Base-by-base conservation (phyloP, 2,797 vertebrate genomes). In the Tenualosa ilisha region DNA sequence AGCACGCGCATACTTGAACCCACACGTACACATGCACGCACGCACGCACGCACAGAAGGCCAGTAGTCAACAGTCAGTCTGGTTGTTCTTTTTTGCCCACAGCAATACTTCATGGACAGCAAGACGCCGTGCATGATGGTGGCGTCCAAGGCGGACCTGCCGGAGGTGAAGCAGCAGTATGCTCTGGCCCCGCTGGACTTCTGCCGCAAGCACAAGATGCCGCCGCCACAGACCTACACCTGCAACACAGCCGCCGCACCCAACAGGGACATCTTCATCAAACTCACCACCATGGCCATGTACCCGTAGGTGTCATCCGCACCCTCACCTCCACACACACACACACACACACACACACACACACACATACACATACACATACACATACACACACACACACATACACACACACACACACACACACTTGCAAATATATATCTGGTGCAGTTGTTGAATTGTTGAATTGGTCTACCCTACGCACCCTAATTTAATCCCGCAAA, bases 131-230 rank as follows among this genome's bases (percentile, higher is more conserved):
- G 97, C 83, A 97, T 99, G 95, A 94, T 99, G 86, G 92, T 99
- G 81, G 97, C 97, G 75, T 94, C 96, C 4, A 99, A 99, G 92
- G 97, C 97, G 0, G 98, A 99, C 94, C 95, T 98, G 89, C 97
- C 96, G 15, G 98, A 99, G 95, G 92, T 96, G 89, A 96, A 95
- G 91, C 98, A 98, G 93, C 95, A 96, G 85, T 97, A 96, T 40
- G 92, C 94, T 92, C 94, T 96, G 94, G 97, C 94, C 89, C 97
- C 98, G 24, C 92, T 96, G 89, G 97, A 99, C 87, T 99, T 99
- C 96, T 99, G 97, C 90, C 96, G 95, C 93, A 97, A 95, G 93
- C 97, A 99, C 95, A 97, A 97, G 95, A 97, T 99, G 96, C 98
- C 98, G 61, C 98, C 98, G 51, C 98, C 98, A 22, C 97, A 98